Evolutionary conservation across 2,888 invertebrate species (phyloP), one percentile per base, ranked within the genome.

Genomic region (Tipula unca): DNA sequence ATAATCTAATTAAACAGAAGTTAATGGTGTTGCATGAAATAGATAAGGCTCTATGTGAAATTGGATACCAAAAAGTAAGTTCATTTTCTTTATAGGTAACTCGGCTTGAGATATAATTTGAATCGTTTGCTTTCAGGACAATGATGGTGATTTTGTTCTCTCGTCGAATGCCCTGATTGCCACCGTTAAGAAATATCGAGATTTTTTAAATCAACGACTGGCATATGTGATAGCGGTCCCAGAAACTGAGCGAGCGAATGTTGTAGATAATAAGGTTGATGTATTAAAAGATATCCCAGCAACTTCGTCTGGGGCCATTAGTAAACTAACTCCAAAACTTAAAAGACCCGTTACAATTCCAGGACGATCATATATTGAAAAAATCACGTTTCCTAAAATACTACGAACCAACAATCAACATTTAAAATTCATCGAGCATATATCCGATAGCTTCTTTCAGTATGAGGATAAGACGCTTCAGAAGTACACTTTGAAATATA

Each of bases 381-480:
- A 90, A 69, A 90, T 92, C 6, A 87, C 87, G 8, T 92, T 91
- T 85, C 89, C 91, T n/a, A 89, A 91, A 86, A 88, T 92, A 69
- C 89, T 93, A 92, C 88, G 87, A 6, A 92, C 92, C 14, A 88
- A 87, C 0, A 93, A 93, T 87, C 88, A 88, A 32, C 92, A 93
- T 87, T 88, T 93, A 0, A 88, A 89, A 87, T 90, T 89, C 48
- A 89, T 92, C 54, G 89, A 90, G 85, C 86, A 88, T 1, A 88
- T 92, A 48, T 95, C 95, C 87, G 92, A 93, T 87, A 91, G 91
- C 85, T 93, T 95, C 83, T 89, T 94, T 87, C 90, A 91, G 85
- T 97, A 96, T 89, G 96, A 96, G 89, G 93, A 96, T 88, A 90
- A 92, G 86, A 90, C 92, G 0, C 89, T 96, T 1, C 94, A 95